Evolutionary conservation across 2,888 invertebrate genomes (phyloP), one percentile per base, ranked within the genome.

Genomic region (Junonia oenone): DNA sequence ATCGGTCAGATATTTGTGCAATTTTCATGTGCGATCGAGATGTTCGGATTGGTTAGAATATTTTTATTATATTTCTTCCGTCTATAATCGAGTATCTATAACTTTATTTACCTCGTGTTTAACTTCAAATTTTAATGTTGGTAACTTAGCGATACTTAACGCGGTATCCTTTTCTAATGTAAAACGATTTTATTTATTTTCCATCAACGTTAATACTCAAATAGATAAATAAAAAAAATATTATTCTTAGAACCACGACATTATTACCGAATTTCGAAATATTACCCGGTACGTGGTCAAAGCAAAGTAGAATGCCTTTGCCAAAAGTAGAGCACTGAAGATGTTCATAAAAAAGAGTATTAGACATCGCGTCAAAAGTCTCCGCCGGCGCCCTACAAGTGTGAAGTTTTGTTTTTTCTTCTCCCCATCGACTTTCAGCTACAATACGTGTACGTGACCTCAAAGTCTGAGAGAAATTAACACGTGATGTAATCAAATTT

Each of bases 361-460:
- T 43, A 53, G 43, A 59, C 22, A 46, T 35, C 56, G 50, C 35
- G 49, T 31, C 56, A 53, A 49, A 47, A 53, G 56, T 50, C 50
- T 35, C 46, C 50, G 43, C 27, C 26, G 49, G 37, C 43, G 49
- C 45, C 38, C 13, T 50, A 38, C 33, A 49, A 50, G 56, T 54
- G 53, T 56, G 50, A 54, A 56, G 56, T 51, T 52, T 40, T 40
- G 43, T 50, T 59, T 56, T 53, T 51, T 48, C 43, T 53, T 56
- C 56, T 59, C 56, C 46, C 50, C 43, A 59, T 59, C 56, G 59
- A 53, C 53, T 17, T 38, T 9, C 2, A 27, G 51, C 17, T 27
- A 59, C 56, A 54, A 59, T 56, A 59, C 53, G 22, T 47, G 59
- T 29, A 47, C 56, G 56, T 47, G 53, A 50, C 53, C 50, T 51